Evolutionary conservation across 2,797 vertebrate species (phyloP).

Genomic region (Clarias laeviceps): DNA sequence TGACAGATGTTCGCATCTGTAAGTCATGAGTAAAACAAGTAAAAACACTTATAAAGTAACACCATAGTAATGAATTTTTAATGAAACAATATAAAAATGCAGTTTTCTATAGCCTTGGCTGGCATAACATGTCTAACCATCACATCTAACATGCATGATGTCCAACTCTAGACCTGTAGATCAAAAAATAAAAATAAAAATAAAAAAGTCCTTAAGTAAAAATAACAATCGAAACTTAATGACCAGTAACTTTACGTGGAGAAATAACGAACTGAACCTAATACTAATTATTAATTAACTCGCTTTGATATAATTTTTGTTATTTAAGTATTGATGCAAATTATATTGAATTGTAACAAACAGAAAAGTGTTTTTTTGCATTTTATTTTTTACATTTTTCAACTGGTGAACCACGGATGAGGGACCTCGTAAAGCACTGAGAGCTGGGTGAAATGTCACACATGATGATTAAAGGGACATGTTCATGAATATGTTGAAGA

Average conservation of each 20-base stretch:
- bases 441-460: slow-evolving; percentile 17
- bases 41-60: background rate
- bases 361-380: background rate
- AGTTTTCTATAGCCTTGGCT: background rate
- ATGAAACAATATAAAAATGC: background rate
- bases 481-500: slow-evolving; percentile 17
- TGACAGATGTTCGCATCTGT: background rate
- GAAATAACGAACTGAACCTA: background rate
- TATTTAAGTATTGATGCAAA: too few species aligned
- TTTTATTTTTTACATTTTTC: background rate
- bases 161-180: background rate
- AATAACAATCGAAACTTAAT: background rate
- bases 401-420: background rate
- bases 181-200: background rate
- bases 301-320: background rate
- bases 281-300: background rate
- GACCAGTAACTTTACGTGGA: background rate
- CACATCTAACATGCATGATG: background rate
- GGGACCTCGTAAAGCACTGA: background rate
- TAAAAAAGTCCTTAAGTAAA: background rate
- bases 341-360: background rate
- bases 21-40: background rate
- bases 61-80: background rate
- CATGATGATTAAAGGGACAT: slow-evolving; percentile 16
- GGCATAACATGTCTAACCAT: background rate